These are phyloP conservation scores for Candidula unifasciata DNA, from an alignment of 2,888 invertebrate genomes.

Conservation along the genomic window DNA sequence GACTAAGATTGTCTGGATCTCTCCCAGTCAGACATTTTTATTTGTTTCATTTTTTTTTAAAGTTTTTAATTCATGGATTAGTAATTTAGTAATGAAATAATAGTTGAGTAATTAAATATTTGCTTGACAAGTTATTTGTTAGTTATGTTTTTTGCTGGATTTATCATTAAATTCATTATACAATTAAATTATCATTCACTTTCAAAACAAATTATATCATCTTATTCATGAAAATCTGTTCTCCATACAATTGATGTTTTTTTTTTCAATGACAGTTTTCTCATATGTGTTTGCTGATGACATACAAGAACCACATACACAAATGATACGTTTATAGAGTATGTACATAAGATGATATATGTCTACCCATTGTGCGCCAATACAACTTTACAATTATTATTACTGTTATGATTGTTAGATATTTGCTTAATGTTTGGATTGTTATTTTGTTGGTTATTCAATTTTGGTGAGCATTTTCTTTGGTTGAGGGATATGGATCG, in stretches of 20 bases:
- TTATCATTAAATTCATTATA: too few relatives aligned
- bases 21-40: too few relatives aligned
- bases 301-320: neutral
- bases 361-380: neutral
- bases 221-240: neutral
- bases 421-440: neutral
- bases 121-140: too few relatives aligned
- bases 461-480: slow-evolving; percentile 19
- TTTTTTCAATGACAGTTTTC: neutral
- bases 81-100: too few relatives aligned
- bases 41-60: too few relatives aligned
- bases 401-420: neutral
- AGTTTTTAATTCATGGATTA: too few relatives aligned
- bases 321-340: slow-evolving; percentile 20
- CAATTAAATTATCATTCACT: too few relatives aligned
- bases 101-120: too few relatives aligned
- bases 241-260: neutral
- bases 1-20: too few relatives aligned
- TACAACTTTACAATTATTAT: slow-evolving; percentile 27
- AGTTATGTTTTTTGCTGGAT: too few relatives aligned
- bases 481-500: slow-evolving; percentile 35
- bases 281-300: neutral
- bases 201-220: too few relatives aligned
- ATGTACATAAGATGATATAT: slow-evolving; percentile 41
- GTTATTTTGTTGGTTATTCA: slow-evolving; percentile 19